Evolutionary conservation across 2,113 vertebrate species (phyloP), one percentile per base, ranked within the genome.

Genomic region (Psilopogon haemacephalus): DNA sequence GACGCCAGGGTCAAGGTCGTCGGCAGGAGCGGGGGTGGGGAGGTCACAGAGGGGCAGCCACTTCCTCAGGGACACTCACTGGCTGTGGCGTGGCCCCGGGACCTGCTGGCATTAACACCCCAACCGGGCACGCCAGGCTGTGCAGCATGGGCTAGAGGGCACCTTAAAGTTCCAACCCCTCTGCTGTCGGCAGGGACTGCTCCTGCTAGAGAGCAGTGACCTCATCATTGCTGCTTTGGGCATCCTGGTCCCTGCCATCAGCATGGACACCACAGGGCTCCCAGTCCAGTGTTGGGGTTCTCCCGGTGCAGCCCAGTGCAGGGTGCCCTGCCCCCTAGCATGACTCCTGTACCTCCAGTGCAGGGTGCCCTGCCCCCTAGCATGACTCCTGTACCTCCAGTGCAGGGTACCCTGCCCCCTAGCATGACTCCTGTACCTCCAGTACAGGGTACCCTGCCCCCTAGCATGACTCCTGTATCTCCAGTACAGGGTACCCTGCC

Each of bases 1-100:
- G 96, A 96, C 95, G 40, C 71, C 10, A 40, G 84, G 95, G 94
- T 95, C 95, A 95, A 96, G 95, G 95, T 94, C 81, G 15, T 30
- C 0, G 4, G 48, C 10, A n/a, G 69, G 27, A 18, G 33, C 8
- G 4, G 15, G 64, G 64, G 33, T 10, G 4, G 15, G 60, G 64
- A 32, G 86, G 60, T 42, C 44, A 56, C 48, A 67, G 62, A 55
- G 72, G 74, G 81, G 54, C 64, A 58, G 81, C 60, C 63, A 30
- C 63, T 24, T 62, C 79, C 72, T 46, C 0, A 1, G 44, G 67
- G 75, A 83, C 64, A 50, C 44, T 68, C 16, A 0, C 59, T 3
- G 28, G 68, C 82, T 75, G 62, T 1, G 0, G 24, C 7, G 2
- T 1, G 32, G 62, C 65, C 23, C 7, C 38, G 74, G 48, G 71